Evolutionary conservation across 2,797 vertebrate genomes (phyloP), one percentile per base, ranked within the genome.

Genomic region (Columba guinea): DNA sequence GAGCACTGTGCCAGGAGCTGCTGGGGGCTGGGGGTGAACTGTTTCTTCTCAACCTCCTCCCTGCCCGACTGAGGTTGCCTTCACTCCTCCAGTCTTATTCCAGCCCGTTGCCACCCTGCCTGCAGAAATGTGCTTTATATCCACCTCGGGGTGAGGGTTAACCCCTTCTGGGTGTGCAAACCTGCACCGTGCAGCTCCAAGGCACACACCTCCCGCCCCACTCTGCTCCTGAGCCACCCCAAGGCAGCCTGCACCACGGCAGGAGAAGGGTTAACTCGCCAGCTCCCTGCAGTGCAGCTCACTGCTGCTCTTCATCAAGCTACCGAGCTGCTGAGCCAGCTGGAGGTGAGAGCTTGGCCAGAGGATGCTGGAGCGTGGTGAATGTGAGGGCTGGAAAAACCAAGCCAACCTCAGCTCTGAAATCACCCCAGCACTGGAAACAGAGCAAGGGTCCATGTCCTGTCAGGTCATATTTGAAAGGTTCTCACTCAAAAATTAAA

Each of bases 41-140:
- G 30, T 48, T 44, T 62, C 53, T 74, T 77, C 63, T 67, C 58
- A 65, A 26, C 44, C 87, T 89, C 32, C 53, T 48, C 51, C 82
- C 48, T 68, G n/a, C 9, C 82, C 0, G 1, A 12, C 34, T 0
- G 5, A 48, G 1, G 0, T 10, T 35, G 65, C 65, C 69, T 78
- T n/a, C 0, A 11, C 30, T 79, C 16, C 63, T 93, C 56, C 80
- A 90, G 84, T 90, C 56, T 48, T 30, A 1, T 1, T 6, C 60
- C 91, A 82, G 68, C 62, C 28, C 0, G 4, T n/a, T 41, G 39
- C 70, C 65, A 64, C 65, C 37, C 55, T 82, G 79, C 62, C 60
- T 26, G 30, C 12, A 34, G 18, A 24, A 60, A 69, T 67, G 27
- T 24, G n/a, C 65, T 88, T 63, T 37, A 7, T 20, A 27, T 27